Evolutionary conservation across 1,140 invertebrate species (phyloP), one percentile per base, ranked within the genome.

Genomic region (Eumaeus atala): DNA sequence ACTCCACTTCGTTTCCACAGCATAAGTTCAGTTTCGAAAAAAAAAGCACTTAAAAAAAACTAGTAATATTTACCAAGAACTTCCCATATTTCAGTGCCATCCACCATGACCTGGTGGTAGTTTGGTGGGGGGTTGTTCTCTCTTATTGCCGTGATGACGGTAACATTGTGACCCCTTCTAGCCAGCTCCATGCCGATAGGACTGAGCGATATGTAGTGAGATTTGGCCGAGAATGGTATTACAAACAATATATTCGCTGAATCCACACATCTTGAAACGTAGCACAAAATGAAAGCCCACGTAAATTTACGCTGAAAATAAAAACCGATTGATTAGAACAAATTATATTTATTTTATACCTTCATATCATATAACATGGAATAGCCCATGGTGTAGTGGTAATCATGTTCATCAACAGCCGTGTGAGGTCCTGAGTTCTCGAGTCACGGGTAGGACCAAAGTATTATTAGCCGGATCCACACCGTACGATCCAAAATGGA

Each of bases 131-230:
- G 73, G 37, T 89, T 70, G 0, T 70, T 70, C 37, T 81, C 77
- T 58, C 73, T 84, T 59, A 84, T 73, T 18, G 87, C 84, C 12
- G 88, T 90, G 2, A 92, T 87, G 0, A 90, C 82, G 8, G 91
- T 92, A 2, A 92, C 87, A 59, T 91, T 86, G 63, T 92, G 91
- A 1, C 91, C 91, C 50, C 89, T 84, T 0, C 70, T 56, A 0
- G 90, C 85, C 28, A 92, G 66, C 58, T 89, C 89, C 12, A 87
- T 74, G 12, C 89, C 86, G 38, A 91, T 87, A 16, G 89, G 85
- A 51, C 84, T 84, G 49, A 90, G 65, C 69, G 90, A 77, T 62
- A 90, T 88, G 65, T 87, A 89, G 60, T 92, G 90, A 21, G 80
- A 82, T 59, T 74, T 79, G 0, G 78, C 75, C 14, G 70, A 80